Evolutionary conservation across 2,113 vertebrate species (phyloP), one percentile per base, ranked within the genome.

Genomic region (Corythaixoides concolor): DNA sequence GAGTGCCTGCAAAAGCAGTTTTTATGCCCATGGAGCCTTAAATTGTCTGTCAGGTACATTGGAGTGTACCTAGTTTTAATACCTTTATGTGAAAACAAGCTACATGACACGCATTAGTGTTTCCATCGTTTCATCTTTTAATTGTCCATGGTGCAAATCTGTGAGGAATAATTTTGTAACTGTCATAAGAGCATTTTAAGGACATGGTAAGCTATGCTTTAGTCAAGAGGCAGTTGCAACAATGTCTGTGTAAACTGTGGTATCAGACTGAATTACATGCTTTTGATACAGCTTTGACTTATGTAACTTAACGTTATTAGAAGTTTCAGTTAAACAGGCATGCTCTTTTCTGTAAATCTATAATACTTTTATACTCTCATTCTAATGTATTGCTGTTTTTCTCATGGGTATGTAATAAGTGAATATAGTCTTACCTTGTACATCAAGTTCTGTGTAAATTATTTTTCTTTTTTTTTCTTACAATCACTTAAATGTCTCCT

Each of bases 221-320:
- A 82, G 39, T 90, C 23, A 63, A 49, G 18, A 32, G 26, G 8
- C 8, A 33, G 1, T 79, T 85, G 8, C 1, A 30, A 5, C 18
- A 22, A 2, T 84, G 56, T 11, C 15, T 52, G 9, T 41, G 20
- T 75, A 53, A 77, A 59, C n/a, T 73, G 19, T 62, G 49, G 3
- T 47, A 24, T 1, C 17, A 7, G 19, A 35, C 23, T 67, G 81
- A 27, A 0, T 85, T 89, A 23, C 12, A 20, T 95, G 45, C 24
- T 47, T 74, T 89, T 21, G 35, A 0, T 68, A 49, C 22, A 23
- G 5, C 12, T 43, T 50, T 88, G n/a, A 12, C 27, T 59, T 75
- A 3, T 47, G 7, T 22, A 58, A 69, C 9, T 78, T 39, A 2
- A 2, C 0, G 0, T 45, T 62, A 30, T 4, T 37, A 10, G 4